phyloP scores from a whole-genome alignment of 2,113 vertebrate genomes.

The Xiphorhynchus elegans region DNA sequence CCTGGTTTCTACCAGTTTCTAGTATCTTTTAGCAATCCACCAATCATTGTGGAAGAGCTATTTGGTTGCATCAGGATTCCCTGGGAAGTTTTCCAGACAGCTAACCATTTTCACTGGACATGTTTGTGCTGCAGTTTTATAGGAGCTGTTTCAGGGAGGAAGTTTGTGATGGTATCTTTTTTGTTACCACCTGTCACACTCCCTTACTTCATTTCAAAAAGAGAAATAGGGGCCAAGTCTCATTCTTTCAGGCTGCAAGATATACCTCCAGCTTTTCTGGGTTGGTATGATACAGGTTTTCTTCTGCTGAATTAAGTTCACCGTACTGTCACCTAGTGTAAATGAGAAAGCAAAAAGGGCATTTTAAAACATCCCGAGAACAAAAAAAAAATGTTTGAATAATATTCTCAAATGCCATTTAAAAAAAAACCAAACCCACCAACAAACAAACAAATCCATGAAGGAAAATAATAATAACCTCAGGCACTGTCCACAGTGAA shows the following conservation, averaged over 20 bases:
- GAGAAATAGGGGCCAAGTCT: not conserved
- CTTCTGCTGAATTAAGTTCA: not conserved
- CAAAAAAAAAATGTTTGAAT: not conserved
- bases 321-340: not conserved
- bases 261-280: not conserved
- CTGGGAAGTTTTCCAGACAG: not conserved
- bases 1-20: not conserved
- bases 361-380: not conserved
- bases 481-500: slow-evolving; percentile 5
- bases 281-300: not conserved
- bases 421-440: not conserved
- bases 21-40: not conserved
- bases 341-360: not conserved
- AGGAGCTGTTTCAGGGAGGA: not conserved
- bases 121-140: not conserved
- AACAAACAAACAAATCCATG: not conserved
- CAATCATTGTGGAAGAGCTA: not conserved
- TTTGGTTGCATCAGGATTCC: accelerated
- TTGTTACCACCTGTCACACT: not conserved
- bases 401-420: not conserved
- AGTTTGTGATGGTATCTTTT: not conserved
- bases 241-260: not conserved
- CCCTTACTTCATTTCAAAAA: not conserved
- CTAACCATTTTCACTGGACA: not conserved
- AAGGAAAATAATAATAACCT: slow-evolving; percentile 15